Percentiles rank a stretch among this genome's conserved stretches.
Conservation (phyloP, 2,888 invertebrate species). For the Xanthorhoe designata region DNA sequence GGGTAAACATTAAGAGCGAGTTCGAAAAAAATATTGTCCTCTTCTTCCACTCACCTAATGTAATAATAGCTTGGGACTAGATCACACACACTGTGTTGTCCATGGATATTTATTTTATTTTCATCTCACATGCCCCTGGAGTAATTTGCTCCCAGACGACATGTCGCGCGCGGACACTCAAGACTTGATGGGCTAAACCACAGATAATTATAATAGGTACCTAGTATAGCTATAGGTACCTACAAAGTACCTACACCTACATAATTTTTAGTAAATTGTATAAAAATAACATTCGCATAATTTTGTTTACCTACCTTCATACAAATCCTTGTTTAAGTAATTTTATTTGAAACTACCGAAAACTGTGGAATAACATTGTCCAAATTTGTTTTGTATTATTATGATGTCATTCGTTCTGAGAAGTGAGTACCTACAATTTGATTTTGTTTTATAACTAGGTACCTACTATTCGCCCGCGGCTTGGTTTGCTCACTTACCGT, state of each 20-base stretch:
- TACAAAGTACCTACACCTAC: too few relatives aligned
- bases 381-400: constrained; percentile 5
- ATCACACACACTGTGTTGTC: too few relatives aligned
- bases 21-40: neutral
- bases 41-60: neutral
- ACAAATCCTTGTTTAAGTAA: constrained; percentile 7
- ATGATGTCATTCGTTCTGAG: constrained; percentile 9
- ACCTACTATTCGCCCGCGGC: too few relatives aligned
- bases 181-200: too few relatives aligned
- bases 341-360: constrained; percentile 14
- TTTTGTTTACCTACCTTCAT: too few relatives aligned
- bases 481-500: neutral
- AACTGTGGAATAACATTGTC: constrained; percentile 19
- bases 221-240: too few relatives aligned
- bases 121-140: too few relatives aligned
- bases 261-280: too few relatives aligned
- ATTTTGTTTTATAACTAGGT: neutral
- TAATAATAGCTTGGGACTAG: neutral
- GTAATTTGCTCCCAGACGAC: too few relatives aligned
- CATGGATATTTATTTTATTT: too few relatives aligned
- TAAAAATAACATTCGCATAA: neutral
- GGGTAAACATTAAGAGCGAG: neutral
- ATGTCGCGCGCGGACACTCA: too few relatives aligned
- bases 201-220: too few relatives aligned
- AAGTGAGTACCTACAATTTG: neutral